Conservation (phyloP, 2,113 vertebrate species). For the Candoia aspera region DNA sequence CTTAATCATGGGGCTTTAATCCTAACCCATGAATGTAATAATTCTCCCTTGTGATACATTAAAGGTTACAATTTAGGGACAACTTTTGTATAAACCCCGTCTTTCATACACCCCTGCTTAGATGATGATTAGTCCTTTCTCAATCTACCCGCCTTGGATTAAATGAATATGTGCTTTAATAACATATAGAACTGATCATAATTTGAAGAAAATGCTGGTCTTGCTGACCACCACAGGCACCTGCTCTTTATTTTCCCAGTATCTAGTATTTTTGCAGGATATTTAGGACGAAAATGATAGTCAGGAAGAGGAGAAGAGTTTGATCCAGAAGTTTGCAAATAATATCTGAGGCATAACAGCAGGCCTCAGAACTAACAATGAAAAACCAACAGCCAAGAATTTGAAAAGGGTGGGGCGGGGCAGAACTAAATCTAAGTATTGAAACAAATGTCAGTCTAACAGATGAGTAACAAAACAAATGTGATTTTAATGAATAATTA, state of each 20-base stretch:
- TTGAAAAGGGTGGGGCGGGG: background rate
- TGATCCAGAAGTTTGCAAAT: background rate
- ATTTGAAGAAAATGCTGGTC: background rate
- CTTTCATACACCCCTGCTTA: no score
- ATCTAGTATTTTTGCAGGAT: background rate
- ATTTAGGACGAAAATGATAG: background rate
- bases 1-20: background rate
- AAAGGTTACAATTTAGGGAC: background rate
- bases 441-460: constrained; percentile 5
- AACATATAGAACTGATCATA: background rate
- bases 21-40: background rate
- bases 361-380: background rate
- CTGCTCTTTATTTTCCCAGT: background rate
- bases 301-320: background rate
- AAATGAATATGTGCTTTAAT: background rate
- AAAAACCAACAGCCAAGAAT: background rate
- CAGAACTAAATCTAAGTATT: background rate
- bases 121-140: no score
- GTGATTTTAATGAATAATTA: constrained; percentile 3
- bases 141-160: background rate
- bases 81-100: background rate
- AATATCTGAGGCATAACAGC: background rate
- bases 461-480: background rate
- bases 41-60: background rate
- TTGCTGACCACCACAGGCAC: background rate